Evolutionary conservation across 2,797 vertebrate species (phyloP).

Genomic region (Acropternis orthonyx): DNA sequence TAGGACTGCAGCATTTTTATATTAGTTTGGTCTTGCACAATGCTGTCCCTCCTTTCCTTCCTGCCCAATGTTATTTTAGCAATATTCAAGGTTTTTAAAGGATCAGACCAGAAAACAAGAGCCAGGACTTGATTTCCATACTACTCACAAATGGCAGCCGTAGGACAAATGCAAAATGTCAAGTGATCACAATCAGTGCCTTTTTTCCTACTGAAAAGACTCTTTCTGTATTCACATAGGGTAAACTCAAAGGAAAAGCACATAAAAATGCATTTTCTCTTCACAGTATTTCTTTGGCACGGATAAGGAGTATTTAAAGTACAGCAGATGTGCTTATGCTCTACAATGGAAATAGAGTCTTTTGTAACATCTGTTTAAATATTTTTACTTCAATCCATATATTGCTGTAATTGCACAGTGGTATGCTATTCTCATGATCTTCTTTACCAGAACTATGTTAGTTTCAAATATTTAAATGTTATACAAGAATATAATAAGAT

Average conservation of each 20-base stretch:
- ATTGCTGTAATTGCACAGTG: constrained; percentile 10
- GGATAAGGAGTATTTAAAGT: constrained; percentile 34
- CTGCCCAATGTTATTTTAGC: neutral
- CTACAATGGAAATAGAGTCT: neutral
- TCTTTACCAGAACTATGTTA: neutral
- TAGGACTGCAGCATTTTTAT: neutral
- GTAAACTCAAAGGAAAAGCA: constrained; percentile 46
- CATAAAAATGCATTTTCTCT: constrained; percentile 32
- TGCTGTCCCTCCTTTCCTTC: constrained; percentile 14
- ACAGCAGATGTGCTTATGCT: constrained; percentile 31
- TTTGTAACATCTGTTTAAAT: constrained; percentile 32
- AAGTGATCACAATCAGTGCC: constrained; percentile 1
- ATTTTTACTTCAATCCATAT: neutral
- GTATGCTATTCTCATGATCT: neutral
- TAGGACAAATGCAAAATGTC: constrained; percentile 5
- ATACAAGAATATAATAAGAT: neutral
- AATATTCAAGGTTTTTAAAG: constrained; percentile 16
- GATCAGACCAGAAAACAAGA: constrained; percentile 8
- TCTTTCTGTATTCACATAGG: neutral
- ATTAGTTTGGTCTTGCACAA: neutral
- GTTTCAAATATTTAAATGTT: neutral
- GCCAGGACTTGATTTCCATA: neutral
- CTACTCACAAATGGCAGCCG: neutral
- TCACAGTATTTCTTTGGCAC: constrained; percentile 2
- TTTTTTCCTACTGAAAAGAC: constrained; percentile 44